Evolutionary conservation across 2,797 vertebrate species (phyloP).

Genomic region (Chaenodraco wilsoni): DNA sequence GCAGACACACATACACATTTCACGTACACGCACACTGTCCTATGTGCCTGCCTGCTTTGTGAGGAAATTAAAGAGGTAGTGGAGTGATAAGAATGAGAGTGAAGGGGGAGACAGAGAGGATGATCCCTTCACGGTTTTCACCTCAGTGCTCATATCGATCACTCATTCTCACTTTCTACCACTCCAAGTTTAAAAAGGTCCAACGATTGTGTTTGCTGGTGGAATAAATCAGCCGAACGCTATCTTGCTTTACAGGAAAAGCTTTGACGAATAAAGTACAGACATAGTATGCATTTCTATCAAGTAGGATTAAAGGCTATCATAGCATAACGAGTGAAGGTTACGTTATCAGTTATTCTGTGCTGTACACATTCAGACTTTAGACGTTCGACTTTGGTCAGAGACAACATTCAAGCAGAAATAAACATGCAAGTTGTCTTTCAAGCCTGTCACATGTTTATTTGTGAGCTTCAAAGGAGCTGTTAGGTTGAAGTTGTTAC

Average conservation of each 20-base stretch:
- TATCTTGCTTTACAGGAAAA: conserved; percentile 16
- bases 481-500: not conserved
- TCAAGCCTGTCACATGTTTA: not conserved
- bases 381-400: conserved; percentile 16
- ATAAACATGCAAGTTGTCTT: not conserved
- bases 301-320: conserved; percentile 45
- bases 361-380: conserved; percentile 21
- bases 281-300: conserved; percentile 19
- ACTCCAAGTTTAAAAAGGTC: conserved; percentile 26
- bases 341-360: conserved; percentile 50
- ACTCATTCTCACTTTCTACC: conserved; percentile 62
- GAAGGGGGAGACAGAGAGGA: conserved; percentile 34
- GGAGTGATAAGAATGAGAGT: conserved; percentile 60
- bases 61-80: conserved; percentile 76
- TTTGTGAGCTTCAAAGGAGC: not conserved
- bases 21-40: conserved; percentile 25
- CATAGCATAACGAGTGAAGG: conserved; percentile 35
- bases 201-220: conserved; percentile 12
- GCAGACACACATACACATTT: conserved; percentile 62
- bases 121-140: conserved; percentile 61
- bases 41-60: conserved; percentile 70
- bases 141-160: conserved; percentile 69
- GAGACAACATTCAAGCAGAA: not conserved
- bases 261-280: conserved; percentile 2
- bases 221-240: conserved; percentile 30